Evolutionary conservation across 1,140 invertebrate species (phyloP).

Genomic region (Glossosoma conforme): DNA sequence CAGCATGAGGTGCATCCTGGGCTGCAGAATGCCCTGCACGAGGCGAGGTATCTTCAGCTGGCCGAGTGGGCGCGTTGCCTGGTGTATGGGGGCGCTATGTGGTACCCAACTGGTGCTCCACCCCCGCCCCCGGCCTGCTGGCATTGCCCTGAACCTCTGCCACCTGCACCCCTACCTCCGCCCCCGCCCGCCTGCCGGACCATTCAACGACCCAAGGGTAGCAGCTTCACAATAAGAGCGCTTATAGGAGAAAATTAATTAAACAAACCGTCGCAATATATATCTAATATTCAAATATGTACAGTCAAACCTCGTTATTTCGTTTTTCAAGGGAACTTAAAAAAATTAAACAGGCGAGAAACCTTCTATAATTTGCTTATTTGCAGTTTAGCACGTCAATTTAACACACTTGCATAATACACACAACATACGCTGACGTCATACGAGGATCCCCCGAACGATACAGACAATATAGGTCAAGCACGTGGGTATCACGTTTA

Average conservation of each 20-base stretch:
- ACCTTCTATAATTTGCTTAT: too few relatives aligned
- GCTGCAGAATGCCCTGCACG: not conserved
- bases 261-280: not conserved
- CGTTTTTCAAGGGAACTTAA: too few relatives aligned
- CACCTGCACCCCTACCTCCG: not conserved
- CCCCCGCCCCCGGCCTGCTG: not conserved
- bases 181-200: conserved; percentile 7
- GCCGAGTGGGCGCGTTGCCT: conserved; percentile 13
- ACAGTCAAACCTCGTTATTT: too few relatives aligned
- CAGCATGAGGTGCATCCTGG: not conserved
- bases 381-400: too few relatives aligned
- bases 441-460: too few relatives aligned
- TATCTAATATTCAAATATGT: too few relatives aligned
- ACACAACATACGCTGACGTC: too few relatives aligned
- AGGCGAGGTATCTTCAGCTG: conserved; percentile 6
- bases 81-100: conserved; percentile 9
- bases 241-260: conserved; percentile 20
- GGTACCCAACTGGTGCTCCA: not conserved
- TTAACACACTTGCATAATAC: too few relatives aligned
- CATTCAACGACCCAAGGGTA: conserved; percentile 9
- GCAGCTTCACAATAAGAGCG: conserved; percentile 17
- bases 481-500: too few relatives aligned
- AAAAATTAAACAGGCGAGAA: too few relatives aligned
- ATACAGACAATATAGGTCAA: too few relatives aligned
- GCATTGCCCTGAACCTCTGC: not conserved